phyloP scores from a whole-genome alignment of 64 coral and sea anemone species.

The Astreopora myriophthalma region DNA sequence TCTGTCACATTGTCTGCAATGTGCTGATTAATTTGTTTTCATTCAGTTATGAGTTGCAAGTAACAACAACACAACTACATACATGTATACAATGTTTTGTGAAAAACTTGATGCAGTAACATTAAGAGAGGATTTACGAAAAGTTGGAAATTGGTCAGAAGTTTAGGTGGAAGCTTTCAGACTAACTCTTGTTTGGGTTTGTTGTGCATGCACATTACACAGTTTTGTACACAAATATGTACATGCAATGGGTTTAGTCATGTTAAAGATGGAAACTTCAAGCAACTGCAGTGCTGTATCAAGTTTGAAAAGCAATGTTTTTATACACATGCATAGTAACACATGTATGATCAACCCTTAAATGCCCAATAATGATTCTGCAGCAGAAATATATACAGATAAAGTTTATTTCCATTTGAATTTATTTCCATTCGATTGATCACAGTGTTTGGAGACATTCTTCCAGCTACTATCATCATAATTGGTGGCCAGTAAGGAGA shows the following conservation, averaged over 20 bases:
- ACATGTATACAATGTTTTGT: background rate
- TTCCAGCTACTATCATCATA: background rate
- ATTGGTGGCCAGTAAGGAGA: background rate
- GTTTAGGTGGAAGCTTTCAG: background rate
- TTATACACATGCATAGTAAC: background rate
- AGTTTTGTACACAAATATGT: background rate
- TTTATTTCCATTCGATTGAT: no score
- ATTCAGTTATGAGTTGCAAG: slow-evolving; percentile 24
- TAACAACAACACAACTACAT: background rate
- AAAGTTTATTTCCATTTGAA: background rate
- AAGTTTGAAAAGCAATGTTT: background rate
- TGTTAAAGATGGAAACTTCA: background rate
- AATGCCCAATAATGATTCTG: slow-evolving; percentile 2
- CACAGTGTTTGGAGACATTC: background rate
- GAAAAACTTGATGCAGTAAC: slow-evolving; percentile 4
- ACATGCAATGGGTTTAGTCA: background rate
- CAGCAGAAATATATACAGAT: background rate
- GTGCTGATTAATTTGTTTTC: slow-evolving; percentile 19
- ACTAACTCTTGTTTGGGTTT: background rate
- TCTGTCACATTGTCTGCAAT: slow-evolving; percentile 21
- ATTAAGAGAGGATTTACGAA: background rate
- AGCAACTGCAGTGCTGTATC: background rate
- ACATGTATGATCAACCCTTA: background rate
- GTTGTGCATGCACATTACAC: background rate
- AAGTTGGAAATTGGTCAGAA: background rate